A percentile compares a stretch with the other conserved stretches of the same genome.
Conservation (phyloP, 2,113 vertebrate genomes). For the Bostrychus sinensis region DNA sequence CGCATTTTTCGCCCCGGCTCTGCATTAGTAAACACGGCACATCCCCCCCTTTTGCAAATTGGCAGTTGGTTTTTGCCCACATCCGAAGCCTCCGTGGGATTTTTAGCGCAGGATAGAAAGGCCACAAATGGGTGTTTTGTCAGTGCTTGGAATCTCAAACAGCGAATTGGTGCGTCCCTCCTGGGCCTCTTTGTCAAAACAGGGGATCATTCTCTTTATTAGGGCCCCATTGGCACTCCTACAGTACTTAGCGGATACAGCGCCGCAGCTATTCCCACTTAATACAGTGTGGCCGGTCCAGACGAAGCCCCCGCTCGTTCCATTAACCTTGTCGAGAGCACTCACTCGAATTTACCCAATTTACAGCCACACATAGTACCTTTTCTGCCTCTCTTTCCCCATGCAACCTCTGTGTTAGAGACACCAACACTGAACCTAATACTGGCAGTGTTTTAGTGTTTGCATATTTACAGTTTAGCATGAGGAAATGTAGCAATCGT, state of each 20-base stretch:
- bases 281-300: constrained; percentile 69
- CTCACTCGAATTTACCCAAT: constrained; percentile 73
- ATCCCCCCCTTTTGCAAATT: constrained; percentile 72
- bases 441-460: background rate
- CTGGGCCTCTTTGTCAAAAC: constrained; percentile 72
- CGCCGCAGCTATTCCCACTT: constrained; percentile 70
- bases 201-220: constrained; percentile 71
- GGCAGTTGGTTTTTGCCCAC: constrained; percentile 75
- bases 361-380: constrained; percentile 64
- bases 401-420: constrained; percentile 32
- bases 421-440: background rate
- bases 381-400: constrained; percentile 31
- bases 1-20: constrained; percentile 69
- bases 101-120: constrained; percentile 58
- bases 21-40: constrained; percentile 77
- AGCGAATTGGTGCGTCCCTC: constrained; percentile 55
- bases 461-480: background rate
- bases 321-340: constrained; percentile 80
- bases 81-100: constrained; percentile 73
- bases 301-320: constrained; percentile 71
- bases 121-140: constrained; percentile 75
- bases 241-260: constrained; percentile 67
- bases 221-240: constrained; percentile 64
- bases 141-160: constrained; percentile 73
- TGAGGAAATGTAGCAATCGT: too few species aligned